phyloP scores from a whole-genome alignment of 1,140 invertebrate species.

The Dinothrombium tinctorium region DNA sequence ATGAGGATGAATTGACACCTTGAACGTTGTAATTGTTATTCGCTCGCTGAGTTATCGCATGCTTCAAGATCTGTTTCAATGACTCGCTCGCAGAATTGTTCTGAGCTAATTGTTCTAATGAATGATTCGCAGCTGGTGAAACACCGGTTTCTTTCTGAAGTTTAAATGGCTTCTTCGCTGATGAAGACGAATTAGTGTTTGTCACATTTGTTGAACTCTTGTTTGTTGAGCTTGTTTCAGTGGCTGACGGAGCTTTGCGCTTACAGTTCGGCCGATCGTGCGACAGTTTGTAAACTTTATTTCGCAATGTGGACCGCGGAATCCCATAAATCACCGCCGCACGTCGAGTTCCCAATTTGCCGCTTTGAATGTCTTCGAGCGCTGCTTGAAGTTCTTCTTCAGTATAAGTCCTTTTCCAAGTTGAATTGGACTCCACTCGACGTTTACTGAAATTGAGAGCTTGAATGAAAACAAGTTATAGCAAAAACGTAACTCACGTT shows the following conservation, averaged over 20 bases:
- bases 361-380: conserved; percentile 68
- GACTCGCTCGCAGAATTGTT: conserved; percentile 28
- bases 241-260: conserved; percentile 12
- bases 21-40: not conserved
- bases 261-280: conserved; percentile 27
- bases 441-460: not conserved
- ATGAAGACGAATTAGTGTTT: not conserved
- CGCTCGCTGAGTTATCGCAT: conserved; percentile 12
- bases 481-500: conserved; percentile 17
- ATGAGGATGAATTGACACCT: not conserved
- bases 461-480: conserved; percentile 14
- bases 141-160: not conserved
- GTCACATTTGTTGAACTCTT: not conserved
- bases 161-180: not conserved
- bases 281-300: conserved; percentile 70
- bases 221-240: not conserved
- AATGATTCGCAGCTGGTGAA: conserved; percentile 17
- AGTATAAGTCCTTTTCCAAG: conserved; percentile 35
- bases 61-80: conserved; percentile 27
- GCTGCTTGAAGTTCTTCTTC: conserved; percentile 72
- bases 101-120: too few species aligned
- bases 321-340: conserved; percentile 85
- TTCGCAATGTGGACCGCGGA: conserved; percentile 72
- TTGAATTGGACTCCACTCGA: conserved; percentile 1
- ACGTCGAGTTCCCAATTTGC: conserved; percentile 64